Evolutionary conservation across 2,797 vertebrate species (phyloP), one percentile per base, ranked within the genome.

Genomic region (Sebastes hubbsi): DNA sequence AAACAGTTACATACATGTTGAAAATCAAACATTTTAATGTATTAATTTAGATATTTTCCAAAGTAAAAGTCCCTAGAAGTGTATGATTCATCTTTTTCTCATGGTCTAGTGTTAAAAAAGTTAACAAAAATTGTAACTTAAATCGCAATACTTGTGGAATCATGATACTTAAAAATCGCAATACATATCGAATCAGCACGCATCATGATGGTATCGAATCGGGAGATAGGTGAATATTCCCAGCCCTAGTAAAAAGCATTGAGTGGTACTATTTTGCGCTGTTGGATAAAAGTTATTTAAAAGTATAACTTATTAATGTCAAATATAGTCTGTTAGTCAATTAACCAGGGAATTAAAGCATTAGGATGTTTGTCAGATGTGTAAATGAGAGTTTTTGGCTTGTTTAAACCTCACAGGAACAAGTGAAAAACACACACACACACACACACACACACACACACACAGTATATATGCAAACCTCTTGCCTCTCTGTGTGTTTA

Each of bases 401-500:
- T 73, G 42, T 87, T 66, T 59, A 66, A 79, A 68, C 68, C 34
- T 78, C 59, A 49, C 27, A 58, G 64, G 65, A 81, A 68, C 59
- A 42, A 56, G 9, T 70, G 54, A 77, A 80, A 74, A 4, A 27
- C 27, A 27, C 27, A 27, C 27, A 27, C 69, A 60, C 59, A 69
- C 38, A 30, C 11, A 75, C 29, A 58, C 60, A 63, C 18, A 56
- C 18, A 64, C 67, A 14, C 66, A 65, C 67, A 14, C 66, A 54
- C 27, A 42, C 64, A 42, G 12, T 38, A 38, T 84, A 73, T 24
- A 77, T 49, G 74, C 85, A 82, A 87, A 88, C 80, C 74, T 86
- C 80, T 85, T 1, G 46, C 77, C 67, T 80, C 65, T 75, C 73
- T 61, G 56, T 72, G 88, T 84, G 87, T 89, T 91, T 90, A 87